Evolutionary conservation across 1,140 invertebrate species (phyloP).

Genomic region (Nephila pilipes): DNA sequence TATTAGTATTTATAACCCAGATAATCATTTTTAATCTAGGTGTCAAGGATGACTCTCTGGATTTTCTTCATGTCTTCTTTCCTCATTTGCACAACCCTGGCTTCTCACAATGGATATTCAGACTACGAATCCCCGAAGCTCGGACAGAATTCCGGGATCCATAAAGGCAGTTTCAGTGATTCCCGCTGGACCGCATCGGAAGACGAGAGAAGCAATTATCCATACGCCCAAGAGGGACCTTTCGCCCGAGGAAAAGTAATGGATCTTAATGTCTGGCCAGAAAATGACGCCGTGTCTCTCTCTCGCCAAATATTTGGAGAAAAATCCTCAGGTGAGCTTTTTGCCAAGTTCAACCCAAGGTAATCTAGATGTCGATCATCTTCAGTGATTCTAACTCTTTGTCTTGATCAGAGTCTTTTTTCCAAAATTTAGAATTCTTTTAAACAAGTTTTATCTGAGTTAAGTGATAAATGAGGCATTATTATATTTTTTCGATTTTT

Average conservation of each 20-base stretch:
- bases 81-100: not conserved
- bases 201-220: slow-evolving; percentile 11
- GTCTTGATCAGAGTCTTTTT: too few species aligned
- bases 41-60: slow-evolving; percentile 11
- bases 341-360: not conserved
- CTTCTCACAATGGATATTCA: slow-evolving; percentile 35
- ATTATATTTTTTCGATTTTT: too few species aligned
- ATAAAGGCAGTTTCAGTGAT: not conserved
- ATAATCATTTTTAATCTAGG: not conserved
- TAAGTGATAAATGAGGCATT: too few species aligned
- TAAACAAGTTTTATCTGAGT: too few species aligned
- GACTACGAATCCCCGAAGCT: not conserved
- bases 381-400: too few species aligned
- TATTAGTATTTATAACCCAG: too few species aligned
- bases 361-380: not conserved
- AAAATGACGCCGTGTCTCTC: not conserved
- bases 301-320: slow-evolving; percentile 38
- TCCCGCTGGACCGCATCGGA: slow-evolving; percentile 10
- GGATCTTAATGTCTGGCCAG: not conserved
- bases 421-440: too few species aligned
- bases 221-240: slow-evolving; percentile 6
- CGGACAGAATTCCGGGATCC: not conserved
- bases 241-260: not conserved
- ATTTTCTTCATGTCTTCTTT: slow-evolving; percentile 9
- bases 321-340: slow-evolving; percentile 21